Evolutionary conservation across 1,140 invertebrate genomes (phyloP).

Genomic region (Drosophila oshimai): DNA sequence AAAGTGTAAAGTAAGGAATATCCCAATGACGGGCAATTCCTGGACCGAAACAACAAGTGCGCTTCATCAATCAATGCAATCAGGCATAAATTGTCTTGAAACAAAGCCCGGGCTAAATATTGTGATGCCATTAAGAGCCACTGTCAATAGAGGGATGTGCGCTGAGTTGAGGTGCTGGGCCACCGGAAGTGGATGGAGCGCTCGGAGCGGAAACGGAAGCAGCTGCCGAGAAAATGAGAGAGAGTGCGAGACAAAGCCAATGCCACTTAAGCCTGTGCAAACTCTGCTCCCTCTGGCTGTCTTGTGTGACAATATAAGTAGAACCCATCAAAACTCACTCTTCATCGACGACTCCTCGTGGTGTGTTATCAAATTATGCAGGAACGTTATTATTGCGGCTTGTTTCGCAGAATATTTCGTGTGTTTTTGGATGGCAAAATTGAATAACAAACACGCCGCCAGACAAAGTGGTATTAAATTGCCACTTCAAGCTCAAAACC

Average conservation of each 20-base stretch:
- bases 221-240: slow-evolving; percentile 29
- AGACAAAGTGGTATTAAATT: slow-evolving; percentile 72
- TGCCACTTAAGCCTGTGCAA: slow-evolving; percentile 74
- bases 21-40: slow-evolving; percentile 22
- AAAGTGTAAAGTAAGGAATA: slow-evolving; percentile 38
- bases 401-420: slow-evolving; percentile 57
- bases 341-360: slow-evolving; percentile 29
- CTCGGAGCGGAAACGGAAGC: slow-evolving; percentile 53
- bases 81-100: slow-evolving; percentile 79
- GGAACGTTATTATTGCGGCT: slow-evolving; percentile 72
- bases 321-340: slow-evolving; percentile 43
- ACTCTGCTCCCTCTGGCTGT: slow-evolving; percentile 5
- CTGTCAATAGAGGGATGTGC: slow-evolving; percentile 39
- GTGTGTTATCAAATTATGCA: slow-evolving; percentile 69
- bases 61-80: slow-evolving; percentile 79
- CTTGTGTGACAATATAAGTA: slow-evolving; percentile 44
- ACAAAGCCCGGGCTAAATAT: slow-evolving; percentile 73
- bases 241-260: slow-evolving; percentile 46
- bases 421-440: slow-evolving; percentile 67
- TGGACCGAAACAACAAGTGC: slow-evolving; percentile 51
- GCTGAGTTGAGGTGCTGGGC: slow-evolving; percentile 1
- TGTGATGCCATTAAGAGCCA: slow-evolving; percentile 74
- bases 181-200: slow-evolving; percentile 8
- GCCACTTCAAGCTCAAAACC: slow-evolving; percentile 59
- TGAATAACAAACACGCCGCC: slow-evolving; percentile 62